Evolutionary conservation across 2,113 vertebrate genomes (phyloP).

Genomic region (Elanoides forficatus): DNA sequence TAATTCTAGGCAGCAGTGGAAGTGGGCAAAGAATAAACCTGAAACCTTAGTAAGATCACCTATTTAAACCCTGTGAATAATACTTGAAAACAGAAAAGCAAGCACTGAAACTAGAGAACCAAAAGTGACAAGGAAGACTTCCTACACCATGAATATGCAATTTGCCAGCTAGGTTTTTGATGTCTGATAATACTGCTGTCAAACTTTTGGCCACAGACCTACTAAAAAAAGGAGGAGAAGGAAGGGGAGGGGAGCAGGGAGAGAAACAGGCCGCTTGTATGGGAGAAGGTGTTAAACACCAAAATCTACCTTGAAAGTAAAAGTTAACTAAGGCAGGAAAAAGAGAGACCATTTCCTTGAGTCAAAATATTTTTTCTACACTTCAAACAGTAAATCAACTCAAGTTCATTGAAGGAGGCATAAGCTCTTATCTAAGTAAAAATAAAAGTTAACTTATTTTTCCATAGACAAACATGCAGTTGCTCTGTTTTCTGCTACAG

Average conservation of each 20-base stretch:
- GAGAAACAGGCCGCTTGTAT: accelerated
- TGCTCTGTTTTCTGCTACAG: neutral
- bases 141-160: neutral
- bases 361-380: neutral
- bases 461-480: neutral
- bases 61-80: neutral
- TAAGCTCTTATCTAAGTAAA: neutral
- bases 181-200: neutral
- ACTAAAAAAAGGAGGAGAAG: neutral
- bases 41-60: neutral
- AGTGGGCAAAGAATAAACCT: neutral
- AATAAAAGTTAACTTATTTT: neutral
- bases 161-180: neutral
- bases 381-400: neutral
- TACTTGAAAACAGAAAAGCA: neutral
- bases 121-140: neutral
- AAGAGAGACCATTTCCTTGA: neutral
- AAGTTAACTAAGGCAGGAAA: neutral
- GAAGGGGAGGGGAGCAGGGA: accelerated
- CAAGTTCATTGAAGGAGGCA: neutral
- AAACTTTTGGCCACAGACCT: neutral
- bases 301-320: neutral
- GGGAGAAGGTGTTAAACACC: neutral
- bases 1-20: neutral
- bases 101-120: neutral